Conservation (phyloP, 2,797 vertebrate species). For the Aphelocoma californica region DNA sequence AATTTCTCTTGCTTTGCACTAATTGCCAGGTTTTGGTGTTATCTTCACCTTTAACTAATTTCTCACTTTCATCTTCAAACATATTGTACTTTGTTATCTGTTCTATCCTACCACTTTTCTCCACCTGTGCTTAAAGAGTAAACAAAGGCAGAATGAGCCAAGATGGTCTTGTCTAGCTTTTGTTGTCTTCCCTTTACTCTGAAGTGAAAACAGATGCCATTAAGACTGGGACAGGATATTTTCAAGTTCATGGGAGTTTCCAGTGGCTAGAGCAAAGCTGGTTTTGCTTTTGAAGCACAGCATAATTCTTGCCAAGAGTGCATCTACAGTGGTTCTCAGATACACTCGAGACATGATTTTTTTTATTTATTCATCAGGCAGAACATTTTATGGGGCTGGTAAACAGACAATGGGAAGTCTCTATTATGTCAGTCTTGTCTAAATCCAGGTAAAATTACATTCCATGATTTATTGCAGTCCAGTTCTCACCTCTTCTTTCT, state of each 20-base stretch:
- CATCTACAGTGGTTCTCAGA: background rate
- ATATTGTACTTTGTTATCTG: background rate
- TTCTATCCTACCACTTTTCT: background rate
- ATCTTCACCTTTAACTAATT: background rate
- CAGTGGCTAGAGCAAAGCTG: background rate
- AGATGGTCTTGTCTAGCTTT: background rate
- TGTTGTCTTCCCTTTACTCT: background rate
- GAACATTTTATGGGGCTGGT: background rate
- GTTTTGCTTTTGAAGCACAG: background rate
- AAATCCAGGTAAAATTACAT: background rate
- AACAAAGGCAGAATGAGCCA: background rate
- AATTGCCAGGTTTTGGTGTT: background rate
- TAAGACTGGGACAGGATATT: background rate
- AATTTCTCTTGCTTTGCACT: background rate
- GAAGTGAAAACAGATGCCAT: background rate
- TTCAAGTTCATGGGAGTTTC: background rate
- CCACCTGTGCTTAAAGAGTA: background rate
- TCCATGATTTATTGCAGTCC: background rate
- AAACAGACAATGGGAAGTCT: background rate
- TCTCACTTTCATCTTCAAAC: background rate
- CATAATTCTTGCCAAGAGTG: background rate
- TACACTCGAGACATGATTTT: background rate
- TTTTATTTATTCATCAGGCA: background rate
- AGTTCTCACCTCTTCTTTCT: background rate
- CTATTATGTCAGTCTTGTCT: background rate